Conservation (phyloP, 2,113 vertebrate species). For the Globicephala melas region DNA sequence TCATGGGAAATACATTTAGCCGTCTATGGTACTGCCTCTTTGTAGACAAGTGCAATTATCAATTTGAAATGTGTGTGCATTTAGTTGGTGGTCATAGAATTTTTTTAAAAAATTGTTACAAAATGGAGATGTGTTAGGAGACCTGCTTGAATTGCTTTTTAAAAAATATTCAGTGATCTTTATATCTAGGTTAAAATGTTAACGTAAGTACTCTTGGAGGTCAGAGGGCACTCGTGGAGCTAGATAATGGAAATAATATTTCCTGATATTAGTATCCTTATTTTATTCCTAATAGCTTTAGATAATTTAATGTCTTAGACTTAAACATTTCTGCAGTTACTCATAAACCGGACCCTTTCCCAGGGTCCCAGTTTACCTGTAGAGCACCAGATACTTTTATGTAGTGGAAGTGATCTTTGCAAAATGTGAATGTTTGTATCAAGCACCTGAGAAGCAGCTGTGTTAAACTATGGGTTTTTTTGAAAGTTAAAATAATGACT, state of each 20-base stretch:
- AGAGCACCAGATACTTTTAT: background rate
- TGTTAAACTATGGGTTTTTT: background rate
- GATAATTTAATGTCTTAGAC: background rate
- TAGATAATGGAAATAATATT: background rate
- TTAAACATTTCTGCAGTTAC: background rate
- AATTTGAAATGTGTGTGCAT: background rate
- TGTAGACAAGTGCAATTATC: background rate
- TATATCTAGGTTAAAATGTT: background rate
- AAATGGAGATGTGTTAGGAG: background rate
- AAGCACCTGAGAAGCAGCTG: background rate
- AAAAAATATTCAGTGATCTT: background rate
- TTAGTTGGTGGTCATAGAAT: background rate
- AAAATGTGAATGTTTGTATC: background rate
- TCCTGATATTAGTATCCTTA: background rate
- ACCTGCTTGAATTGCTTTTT: background rate
- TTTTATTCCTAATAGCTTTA: background rate
- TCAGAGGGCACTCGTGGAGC: background rate
- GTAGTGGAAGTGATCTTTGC: background rate
- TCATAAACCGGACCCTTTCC: background rate
- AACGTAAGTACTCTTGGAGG: background rate
- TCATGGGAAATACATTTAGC: background rate
- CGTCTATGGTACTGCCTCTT: background rate
- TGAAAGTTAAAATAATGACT: background rate
- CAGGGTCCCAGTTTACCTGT: background rate
- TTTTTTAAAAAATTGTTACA: background rate